Conservation (phyloP, 2,888 invertebrate species). For the Priocnemis perturbator region DNA sequence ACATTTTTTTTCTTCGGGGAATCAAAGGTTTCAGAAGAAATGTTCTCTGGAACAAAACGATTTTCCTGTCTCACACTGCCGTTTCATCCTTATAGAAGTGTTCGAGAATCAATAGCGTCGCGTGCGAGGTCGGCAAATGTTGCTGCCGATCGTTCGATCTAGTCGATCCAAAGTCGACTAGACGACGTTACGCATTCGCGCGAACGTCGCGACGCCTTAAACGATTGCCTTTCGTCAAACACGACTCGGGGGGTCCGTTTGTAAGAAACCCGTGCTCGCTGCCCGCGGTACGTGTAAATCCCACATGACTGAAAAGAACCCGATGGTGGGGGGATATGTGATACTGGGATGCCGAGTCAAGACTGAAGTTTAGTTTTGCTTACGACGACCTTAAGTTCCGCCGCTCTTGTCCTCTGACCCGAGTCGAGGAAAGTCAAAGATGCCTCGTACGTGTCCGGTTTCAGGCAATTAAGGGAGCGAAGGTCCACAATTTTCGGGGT, state of each 20-base stretch:
- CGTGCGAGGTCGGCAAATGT: too few relatives aligned
- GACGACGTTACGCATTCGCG: too few relatives aligned
- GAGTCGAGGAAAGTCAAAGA: conserved; percentile 15
- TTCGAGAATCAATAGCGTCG: too few relatives aligned
- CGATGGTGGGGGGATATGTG: conserved; percentile 58
- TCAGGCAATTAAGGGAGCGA: neutral
- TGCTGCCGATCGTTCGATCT: too few relatives aligned
- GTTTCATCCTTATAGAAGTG: too few relatives aligned
- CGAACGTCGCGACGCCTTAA: conserved; percentile 9
- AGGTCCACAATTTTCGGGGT: neutral
- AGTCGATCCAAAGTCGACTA: too few relatives aligned
- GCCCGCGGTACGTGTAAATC: conserved; percentile 53
- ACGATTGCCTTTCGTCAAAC: conserved; percentile 25
- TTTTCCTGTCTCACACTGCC: too few relatives aligned
- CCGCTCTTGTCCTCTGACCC: conserved; percentile 52
- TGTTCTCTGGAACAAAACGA: too few relatives aligned
- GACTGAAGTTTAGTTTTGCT: conserved; percentile 62
- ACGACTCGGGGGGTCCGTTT: conserved; percentile 23
- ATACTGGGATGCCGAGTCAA: conserved; percentile 55
- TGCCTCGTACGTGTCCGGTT: conserved; percentile 7
- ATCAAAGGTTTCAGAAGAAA: too few relatives aligned
- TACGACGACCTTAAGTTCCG: conserved; percentile 59
- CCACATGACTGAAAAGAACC: conserved; percentile 48
- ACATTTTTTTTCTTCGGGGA: too few relatives aligned
- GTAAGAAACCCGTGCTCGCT: conserved; percentile 36